Conservation (phyloP, 2,113 vertebrate genomes). For the Procavia capensis region DNA sequence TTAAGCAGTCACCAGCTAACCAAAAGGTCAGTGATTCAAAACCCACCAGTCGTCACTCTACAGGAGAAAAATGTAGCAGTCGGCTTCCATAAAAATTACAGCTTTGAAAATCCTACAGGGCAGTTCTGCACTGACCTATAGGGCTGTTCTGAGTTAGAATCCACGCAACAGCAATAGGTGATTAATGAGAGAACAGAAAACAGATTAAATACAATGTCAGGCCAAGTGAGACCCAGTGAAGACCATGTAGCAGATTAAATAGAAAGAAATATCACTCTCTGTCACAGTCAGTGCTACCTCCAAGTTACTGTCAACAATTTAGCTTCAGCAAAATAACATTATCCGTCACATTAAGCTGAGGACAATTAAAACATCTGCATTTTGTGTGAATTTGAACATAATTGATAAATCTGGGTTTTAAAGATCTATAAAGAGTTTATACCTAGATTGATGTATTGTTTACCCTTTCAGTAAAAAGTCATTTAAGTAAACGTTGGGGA, state of each 20-base stretch:
- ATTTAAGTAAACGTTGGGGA: background rate
- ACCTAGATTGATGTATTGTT: background rate
- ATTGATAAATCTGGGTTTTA: background rate
- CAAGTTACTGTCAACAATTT: background rate
- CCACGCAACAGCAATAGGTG: background rate
- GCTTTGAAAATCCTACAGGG: background rate
- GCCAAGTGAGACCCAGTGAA: background rate
- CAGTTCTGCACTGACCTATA: background rate
- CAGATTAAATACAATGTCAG: background rate
- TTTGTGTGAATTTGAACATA: background rate
- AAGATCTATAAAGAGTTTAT: background rate
- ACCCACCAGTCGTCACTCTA: background rate
- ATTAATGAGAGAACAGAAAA: background rate
- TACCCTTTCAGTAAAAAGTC: background rate
- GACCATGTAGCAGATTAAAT: background rate
- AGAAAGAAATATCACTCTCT: background rate
- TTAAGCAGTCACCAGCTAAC: background rate
- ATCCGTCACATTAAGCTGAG: background rate
- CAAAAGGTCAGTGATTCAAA: background rate
- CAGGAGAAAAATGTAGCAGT: background rate
- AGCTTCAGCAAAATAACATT: background rate
- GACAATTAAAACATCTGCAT: background rate
- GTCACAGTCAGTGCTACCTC: background rate
- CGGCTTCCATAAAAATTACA: background rate
- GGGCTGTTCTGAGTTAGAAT: background rate